Evolutionary conservation across 35 echinoderm and acorn worm genomes (phyloP), one percentile per base, ranked within the genome.

Genomic region (Lytechinus pictus): DNA sequence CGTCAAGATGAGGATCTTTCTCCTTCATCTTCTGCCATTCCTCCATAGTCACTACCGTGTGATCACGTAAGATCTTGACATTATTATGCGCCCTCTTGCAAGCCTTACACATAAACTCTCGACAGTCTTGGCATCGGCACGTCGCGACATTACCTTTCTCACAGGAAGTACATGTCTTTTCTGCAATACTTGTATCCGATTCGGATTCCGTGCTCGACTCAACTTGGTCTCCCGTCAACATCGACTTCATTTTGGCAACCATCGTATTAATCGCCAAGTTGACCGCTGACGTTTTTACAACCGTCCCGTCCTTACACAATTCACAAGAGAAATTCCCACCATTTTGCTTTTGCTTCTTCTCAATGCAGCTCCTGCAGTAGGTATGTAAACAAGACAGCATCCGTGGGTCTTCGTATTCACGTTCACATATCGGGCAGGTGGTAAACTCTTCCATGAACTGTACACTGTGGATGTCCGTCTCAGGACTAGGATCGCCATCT

Each of bases 51-150:
- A 98, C 71, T 29, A 96, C 27, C 28, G 94, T 79, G 61, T 98
- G 97, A 79, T 96, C 91, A 7, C 94, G 95, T 28, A 98, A 54
- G 94, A 97, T 91, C 95, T 98, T 98, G 52, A 98, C 89, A 27
- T 95, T 96, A 87, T 96, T 92, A 55, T 98, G 97, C 55, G 96
- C 96, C 86, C 94, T 86, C 9, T 94, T 90, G 61, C 97, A 98
- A n/a, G 96, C 89, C 29, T 97, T 95, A 28, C 97, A 98, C 55
- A 98, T 86, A 54, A 98, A 98, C 21, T 98, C 97, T 86, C 96
- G 95, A 89, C 97, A 98, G 27, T 98, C 94, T 33, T 95, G 93
- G 57, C 97, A 98, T 4, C 97, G 52, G 61, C 89, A 94, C 5
- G 94, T 94, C 9, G 97, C 97, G 56, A 87, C 60, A 9, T 96